These are phyloP conservation scores for Caenorhabditis briggsae DNA, from an alignment of 1,140 invertebrate genomes.

Conservation along the genomic window DNA sequence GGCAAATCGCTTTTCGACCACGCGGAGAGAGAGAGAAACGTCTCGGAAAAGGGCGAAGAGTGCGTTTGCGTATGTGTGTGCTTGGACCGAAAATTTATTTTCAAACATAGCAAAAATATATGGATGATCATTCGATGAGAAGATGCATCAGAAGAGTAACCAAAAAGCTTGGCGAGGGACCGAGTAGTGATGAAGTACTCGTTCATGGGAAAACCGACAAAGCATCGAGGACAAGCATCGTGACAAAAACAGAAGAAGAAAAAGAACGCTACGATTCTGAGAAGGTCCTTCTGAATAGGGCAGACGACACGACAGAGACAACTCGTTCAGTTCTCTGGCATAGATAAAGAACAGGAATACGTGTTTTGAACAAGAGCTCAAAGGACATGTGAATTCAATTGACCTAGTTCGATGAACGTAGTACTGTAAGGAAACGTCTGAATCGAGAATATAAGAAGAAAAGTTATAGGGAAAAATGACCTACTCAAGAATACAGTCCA, in stretches of 20 bases:
- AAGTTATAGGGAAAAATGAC: too few species aligned
- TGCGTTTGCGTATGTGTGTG: constrained; percentile 55
- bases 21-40: constrained; percentile 40
- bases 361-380: constrained; percentile 16
- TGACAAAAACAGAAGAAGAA: constrained; percentile 8
- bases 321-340: constrained; percentile 2
- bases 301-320: background rate
- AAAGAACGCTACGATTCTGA: constrained; percentile 2
- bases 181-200: constrained; percentile 33
- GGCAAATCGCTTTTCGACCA: constrained; percentile 50
- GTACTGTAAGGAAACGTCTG: background rate
- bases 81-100: background rate
- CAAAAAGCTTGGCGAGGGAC: background rate
- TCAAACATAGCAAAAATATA: constrained; percentile 29
- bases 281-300: constrained; percentile 24
- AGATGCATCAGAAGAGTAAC: background rate
- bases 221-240: background rate
- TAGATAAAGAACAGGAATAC: background rate
- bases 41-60: constrained; percentile 49
- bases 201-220: constrained; percentile 18
- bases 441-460: too few species aligned
- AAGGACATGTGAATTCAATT: background rate
- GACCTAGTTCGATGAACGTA: constrained; percentile 2
- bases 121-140: background rate
- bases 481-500: too few species aligned